Evolutionary conservation across 2,797 vertebrate genomes (phyloP).

Genomic region (Megaceryle alcyon): DNA sequence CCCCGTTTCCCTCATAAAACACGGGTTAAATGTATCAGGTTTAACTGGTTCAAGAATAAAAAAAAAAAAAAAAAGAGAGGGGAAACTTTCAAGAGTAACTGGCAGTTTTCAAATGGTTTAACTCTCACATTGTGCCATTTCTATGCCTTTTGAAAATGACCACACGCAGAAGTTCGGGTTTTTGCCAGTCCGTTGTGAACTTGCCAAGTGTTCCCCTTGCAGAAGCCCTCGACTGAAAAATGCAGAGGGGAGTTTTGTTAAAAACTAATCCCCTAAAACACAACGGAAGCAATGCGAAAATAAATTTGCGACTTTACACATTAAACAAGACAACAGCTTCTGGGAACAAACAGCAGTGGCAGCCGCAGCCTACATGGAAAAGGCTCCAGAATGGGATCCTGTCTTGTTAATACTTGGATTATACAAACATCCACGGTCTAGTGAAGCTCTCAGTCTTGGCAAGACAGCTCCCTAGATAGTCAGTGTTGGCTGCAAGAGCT

Average conservation of each 20-base stretch:
- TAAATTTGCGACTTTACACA: conserved; percentile 21
- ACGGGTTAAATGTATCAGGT: not conserved
- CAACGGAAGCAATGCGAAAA: conserved; percentile 9
- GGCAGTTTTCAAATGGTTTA: not conserved
- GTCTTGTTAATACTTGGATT: conserved; percentile 46
- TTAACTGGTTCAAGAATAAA: not conserved
- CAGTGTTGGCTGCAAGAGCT: conserved; percentile 13
- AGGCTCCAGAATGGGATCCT: not conserved
- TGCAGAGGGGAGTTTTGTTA: not conserved
- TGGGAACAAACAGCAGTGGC: conserved; percentile 31
- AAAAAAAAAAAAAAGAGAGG: not conserved
- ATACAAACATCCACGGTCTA: conserved; percentile 41
- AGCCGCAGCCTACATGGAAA: conserved; percentile 15
- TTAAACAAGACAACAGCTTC: conserved; percentile 16
- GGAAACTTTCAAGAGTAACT: not conserved
- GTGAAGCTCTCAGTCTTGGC: conserved; percentile 37
- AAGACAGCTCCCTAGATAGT: conserved; percentile 1
- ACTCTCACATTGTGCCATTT: not conserved
- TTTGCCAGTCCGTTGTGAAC: not conserved
- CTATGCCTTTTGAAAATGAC: not conserved
- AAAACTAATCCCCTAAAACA: conserved; percentile 18
- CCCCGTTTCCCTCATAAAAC: not conserved
- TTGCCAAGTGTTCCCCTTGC: not conserved
- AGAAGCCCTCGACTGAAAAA: not conserved
- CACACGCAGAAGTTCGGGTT: not conserved